Base-by-base conservation (phyloP, 23 tunicate species). In the Styela clava region DNA sequence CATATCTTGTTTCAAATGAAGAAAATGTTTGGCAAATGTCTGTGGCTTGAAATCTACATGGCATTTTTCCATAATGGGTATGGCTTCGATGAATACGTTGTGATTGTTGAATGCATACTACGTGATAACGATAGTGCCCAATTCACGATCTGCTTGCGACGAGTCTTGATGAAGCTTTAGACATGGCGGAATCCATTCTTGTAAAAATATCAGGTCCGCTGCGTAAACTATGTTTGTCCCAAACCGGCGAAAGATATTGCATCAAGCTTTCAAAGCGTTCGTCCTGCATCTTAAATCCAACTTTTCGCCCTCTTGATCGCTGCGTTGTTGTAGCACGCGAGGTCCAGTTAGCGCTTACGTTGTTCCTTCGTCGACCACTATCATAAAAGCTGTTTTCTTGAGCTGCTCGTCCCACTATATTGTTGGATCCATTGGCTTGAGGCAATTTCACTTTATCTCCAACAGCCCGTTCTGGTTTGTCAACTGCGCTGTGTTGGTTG, bases 201-300 rank as follows among this genome's bases (percentile, higher is more conserved):
- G 31, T 20, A 25, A 76, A 76, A 33, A 76, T 52, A 44, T 52
- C 81, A 22, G 19, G 31, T 37, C 81, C 65, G 20, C 81, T 76
- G n/a, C 64, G 63, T 23, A 76, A 25, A n/a, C 81, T 76, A 7
- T 76, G 27, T 44, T 29, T 76, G 31, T 76, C 81, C 64, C 18
- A 25, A 35, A 76, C 81, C 7, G 81, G 81, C 24, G 81, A 76
- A 37, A 76, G 24, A 27, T 76, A 44, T 0, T 24, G 64, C 81
- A 76, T 76, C 19, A 76, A 31, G 44, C 65, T 76, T 24, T 44
- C 81, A 52, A 76, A 76, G 7, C 81, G 81, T 20, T 76, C 81
- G 31, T 76, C 81, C 12, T 76, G 81, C 27, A 52, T 21, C 24
- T 44, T 76, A 29, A 76, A 76, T 26, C 62, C 64, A 27, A 76